phyloP scores from a whole-genome alignment of 2,113 vertebrate species.

The Crotalus tigris region DNA sequence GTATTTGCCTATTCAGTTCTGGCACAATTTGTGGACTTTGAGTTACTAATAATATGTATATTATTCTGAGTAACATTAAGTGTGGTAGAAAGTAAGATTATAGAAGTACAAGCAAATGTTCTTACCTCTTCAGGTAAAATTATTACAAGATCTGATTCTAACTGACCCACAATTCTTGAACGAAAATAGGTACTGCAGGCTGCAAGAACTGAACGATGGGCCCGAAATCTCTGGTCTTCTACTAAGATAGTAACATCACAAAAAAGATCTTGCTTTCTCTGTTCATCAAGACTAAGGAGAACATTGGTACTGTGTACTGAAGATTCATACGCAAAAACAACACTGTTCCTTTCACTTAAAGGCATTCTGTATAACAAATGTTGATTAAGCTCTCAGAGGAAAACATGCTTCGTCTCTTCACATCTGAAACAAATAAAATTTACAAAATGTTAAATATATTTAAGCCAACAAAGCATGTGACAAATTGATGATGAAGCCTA shows the following conservation, averaged over 20 bases:
- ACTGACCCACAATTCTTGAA: constrained; percentile 71
- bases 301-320: constrained; percentile 73
- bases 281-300: constrained; percentile 74
- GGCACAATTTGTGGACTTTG: background rate
- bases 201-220: constrained; percentile 86
- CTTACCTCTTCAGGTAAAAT: constrained; percentile 88
- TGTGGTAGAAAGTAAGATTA: background rate
- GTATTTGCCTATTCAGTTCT: background rate
- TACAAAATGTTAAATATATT: background rate
- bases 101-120: background rate
- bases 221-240: constrained; percentile 81
- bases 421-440: constrained; percentile 44
- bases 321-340: constrained; percentile 77
- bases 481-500: background rate
- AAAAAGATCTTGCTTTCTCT: constrained; percentile 73
- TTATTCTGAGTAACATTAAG: background rate
- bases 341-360: constrained; percentile 68
- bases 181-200: constrained; percentile 90
- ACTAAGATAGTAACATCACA: constrained; percentile 84
- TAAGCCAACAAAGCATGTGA: background rate
- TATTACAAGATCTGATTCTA: constrained; percentile 74
- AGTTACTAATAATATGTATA: background rate
- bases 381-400: constrained; percentile 49
- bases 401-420: constrained; percentile 72
- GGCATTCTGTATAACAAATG: constrained; percentile 71